Evolutionary conservation across 2,797 vertebrate species (phyloP), one percentile per base, ranked within the genome.

Genomic region (Urocyon cinereoargenteus): DNA sequence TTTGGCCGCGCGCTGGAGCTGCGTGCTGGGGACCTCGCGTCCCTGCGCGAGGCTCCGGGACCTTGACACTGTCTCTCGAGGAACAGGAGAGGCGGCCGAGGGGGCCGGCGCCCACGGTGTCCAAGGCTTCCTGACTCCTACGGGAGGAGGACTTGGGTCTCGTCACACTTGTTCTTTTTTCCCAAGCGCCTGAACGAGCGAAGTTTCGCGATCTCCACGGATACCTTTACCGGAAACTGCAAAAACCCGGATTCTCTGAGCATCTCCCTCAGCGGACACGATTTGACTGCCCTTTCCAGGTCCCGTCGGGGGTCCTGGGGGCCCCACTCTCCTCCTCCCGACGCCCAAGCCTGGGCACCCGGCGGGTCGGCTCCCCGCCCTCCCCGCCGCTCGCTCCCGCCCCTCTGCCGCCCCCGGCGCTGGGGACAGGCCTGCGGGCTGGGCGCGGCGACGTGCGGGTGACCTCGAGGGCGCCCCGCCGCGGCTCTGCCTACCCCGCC

Each of bases 341-440:
- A 28, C 0, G 2, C 12, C 31, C n/a, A n/a, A 9, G 19, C 36
- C 21, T 34, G 4, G 1, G 14, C 16, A 6, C 12, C 16, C 1
- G 22, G n/a, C 3, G 0, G 8, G 26, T 79, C 5, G 3, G 10
- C 31, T 66, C 64, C 6, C 0, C 15, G 15, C 22, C 16, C 4
- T 87, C 51, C 0, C 0, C 0, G 5, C 26, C 2, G 36, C 40
- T 53, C 0, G 0, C 24, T 16, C 4, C 22, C 1, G 6, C 18
- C 18, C 4, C 49, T 61, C n/a, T 18, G 64, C 3, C 0, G 49
- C 62, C 51, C 19, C 5, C 3, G 59, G 57, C 22, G 53, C 73
- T 24, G 0, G 1, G 55, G 51, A 45, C 89, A 18, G 81, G 53
- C 84, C 62, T 73, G 40, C 0, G 3, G 55, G 53, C 7, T 0